Evolutionary conservation across 2,113 vertebrate species (phyloP).

Genomic region (Salvelinus sp.): DNA sequence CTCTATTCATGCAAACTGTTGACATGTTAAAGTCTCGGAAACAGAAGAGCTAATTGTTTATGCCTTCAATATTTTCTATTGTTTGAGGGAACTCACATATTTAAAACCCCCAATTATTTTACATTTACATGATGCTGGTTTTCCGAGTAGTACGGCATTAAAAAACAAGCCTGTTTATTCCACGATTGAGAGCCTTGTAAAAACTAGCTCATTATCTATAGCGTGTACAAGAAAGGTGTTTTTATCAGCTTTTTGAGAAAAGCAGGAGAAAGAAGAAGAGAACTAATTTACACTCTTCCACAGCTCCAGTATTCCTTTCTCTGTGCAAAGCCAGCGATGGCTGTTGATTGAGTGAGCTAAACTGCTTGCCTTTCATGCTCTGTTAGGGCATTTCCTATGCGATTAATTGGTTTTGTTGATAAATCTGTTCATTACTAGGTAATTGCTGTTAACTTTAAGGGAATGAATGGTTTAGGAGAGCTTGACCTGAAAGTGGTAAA

Average conservation of each 20-base stretch:
- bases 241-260: slow-evolving; percentile 39
- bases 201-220: slow-evolving; percentile 62
- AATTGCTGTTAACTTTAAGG: slow-evolving; percentile 71
- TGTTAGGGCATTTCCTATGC: slow-evolving; percentile 52
- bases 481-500: slow-evolving; percentile 67
- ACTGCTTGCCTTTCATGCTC: slow-evolving; percentile 46
- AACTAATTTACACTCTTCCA: slow-evolving; percentile 69
- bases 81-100: no score
- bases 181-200: slow-evolving; percentile 34
- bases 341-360: slow-evolving; percentile 59
- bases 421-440: slow-evolving; percentile 64
- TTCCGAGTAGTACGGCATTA: slow-evolving; percentile 21
- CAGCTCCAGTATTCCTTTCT: slow-evolving; percentile 46
- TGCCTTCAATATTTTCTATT: no score
- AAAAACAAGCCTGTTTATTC: slow-evolving; percentile 23
- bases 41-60: no score
- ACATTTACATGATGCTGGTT: slow-evolving; percentile 7
- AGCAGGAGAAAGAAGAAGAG: slow-evolving; percentile 35
- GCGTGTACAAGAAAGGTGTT: slow-evolving; percentile 50
- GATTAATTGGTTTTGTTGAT: slow-evolving; percentile 69
- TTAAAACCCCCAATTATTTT: no score
- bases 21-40: no score
- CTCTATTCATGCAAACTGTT: no score
- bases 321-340: slow-evolving; percentile 40
- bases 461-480: slow-evolving; percentile 71